Evolutionary conservation across 2,888 invertebrate species (phyloP).

Genomic region (Microctonus brassicae): DNA sequence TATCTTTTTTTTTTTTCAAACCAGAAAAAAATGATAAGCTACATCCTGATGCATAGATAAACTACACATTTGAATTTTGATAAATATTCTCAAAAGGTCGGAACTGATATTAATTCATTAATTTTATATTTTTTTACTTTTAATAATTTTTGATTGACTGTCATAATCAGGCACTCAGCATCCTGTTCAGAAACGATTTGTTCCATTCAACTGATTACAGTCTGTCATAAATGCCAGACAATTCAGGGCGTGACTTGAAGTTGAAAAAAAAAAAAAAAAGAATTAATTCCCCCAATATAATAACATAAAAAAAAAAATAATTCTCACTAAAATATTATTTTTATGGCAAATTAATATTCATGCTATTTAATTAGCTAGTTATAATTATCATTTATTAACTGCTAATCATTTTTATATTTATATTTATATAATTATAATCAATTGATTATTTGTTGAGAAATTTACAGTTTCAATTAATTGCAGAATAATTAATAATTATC

Average conservation of each 20-base stretch:
- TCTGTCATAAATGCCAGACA: background rate
- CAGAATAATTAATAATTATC: no score
- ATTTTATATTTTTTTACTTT: background rate
- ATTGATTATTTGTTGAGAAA: no score
- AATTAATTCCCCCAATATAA: background rate
- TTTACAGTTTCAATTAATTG: no score
- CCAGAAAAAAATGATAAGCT: background rate
- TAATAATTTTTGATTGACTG: background rate
- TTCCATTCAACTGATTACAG: constrained; percentile 15
- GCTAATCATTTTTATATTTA: no score
- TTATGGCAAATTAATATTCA: no score
- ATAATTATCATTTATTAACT: no score
- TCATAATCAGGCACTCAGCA: constrained; percentile 8
- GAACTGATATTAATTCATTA: background rate
- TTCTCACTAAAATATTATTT: no score
- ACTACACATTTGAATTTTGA: background rate
- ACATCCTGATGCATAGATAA: background rate
- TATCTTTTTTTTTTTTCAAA: background rate
- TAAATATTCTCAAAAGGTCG: constrained; percentile 1
- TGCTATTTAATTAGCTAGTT: no score
- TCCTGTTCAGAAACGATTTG: constrained; percentile 20
- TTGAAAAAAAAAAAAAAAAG: no score
- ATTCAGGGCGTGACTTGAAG: background rate
- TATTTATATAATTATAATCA: no score
- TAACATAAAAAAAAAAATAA: background rate